These are phyloP conservation scores for Larimichthys crocea DNA, from an alignment of 2,113 vertebrate species.

Conservation along the genomic window DNA sequence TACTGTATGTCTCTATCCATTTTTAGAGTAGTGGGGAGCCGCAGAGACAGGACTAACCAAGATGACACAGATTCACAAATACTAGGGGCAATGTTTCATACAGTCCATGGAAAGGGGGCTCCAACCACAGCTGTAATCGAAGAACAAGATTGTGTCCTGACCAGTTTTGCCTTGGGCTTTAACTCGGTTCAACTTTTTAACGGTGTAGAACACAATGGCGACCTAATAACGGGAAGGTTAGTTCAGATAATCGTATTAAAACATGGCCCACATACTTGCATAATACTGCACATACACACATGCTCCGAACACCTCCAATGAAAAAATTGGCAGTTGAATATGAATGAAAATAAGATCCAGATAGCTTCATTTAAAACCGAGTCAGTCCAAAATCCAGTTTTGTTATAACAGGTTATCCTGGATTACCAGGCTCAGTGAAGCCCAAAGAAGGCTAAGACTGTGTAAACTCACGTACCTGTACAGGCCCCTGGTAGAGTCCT, in stretches of 20 bases:
- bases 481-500: neutral
- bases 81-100: too few species aligned
- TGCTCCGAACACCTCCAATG: too few species aligned
- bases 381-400: neutral
- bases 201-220: neutral
- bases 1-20: too few species aligned
- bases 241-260: neutral
- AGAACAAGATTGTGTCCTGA: neutral
- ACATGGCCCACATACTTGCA: too few species aligned
- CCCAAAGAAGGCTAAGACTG: neutral
- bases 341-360: neutral
- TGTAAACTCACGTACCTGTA: neutral
- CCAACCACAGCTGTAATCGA: neutral
- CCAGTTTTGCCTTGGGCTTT: neutral
- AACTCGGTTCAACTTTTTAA: neutral
- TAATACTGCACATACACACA: too few species aligned
- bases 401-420: neutral
- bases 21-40: too few species aligned
- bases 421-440: neutral
- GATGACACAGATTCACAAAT: too few species aligned
- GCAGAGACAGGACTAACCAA: too few species aligned
- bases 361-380: neutral
- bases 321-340: neutral
- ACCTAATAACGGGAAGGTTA: neutral
- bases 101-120: too few species aligned